phyloP scores from a whole-genome alignment of 2,888 invertebrate species.

The Diloba caeruleocephala region DNA sequence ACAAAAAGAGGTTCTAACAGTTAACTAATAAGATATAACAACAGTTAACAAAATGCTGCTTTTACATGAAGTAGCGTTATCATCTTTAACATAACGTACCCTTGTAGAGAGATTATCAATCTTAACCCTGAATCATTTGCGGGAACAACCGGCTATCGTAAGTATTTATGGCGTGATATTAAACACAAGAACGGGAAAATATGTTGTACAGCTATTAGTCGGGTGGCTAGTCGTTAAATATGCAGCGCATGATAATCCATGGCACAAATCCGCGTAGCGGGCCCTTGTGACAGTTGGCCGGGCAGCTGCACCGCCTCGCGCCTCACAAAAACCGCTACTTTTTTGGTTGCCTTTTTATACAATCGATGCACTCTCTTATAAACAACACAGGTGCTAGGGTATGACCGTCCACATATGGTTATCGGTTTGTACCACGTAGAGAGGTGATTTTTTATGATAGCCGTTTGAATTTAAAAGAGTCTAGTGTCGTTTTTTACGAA shows the following conservation, averaged over 20 bases:
- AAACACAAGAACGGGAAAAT: slow-evolving; percentile 46
- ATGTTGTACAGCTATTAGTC: slow-evolving; percentile 66
- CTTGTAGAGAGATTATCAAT: neutral
- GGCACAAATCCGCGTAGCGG: slow-evolving; percentile 80
- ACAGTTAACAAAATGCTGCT: too few relatives aligned
- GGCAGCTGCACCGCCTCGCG: slow-evolving; percentile 86
- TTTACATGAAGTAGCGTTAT: too few relatives aligned
- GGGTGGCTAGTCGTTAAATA: slow-evolving; percentile 72
- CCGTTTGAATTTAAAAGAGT: slow-evolving; percentile 67
- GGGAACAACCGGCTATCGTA: slow-evolving; percentile 20
- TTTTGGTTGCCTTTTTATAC: slow-evolving; percentile 86
- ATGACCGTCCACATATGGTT: slow-evolving; percentile 87
- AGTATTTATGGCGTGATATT: slow-evolving; percentile 46
- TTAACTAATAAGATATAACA: too few relatives aligned
- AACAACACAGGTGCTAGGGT: slow-evolving; percentile 88
- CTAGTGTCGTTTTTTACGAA: slow-evolving; percentile 50
- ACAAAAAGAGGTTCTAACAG: too few relatives aligned
- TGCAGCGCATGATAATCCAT: slow-evolving; percentile 75
- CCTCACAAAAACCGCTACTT: slow-evolving; percentile 86
- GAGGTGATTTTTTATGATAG: slow-evolving; percentile 76
- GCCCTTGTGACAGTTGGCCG: slow-evolving; percentile 84
- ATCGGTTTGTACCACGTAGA: slow-evolving; percentile 75
- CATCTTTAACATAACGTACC: neutral
- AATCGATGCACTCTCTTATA: slow-evolving; percentile 85
- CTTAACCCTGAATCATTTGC: neutral